phyloP scores from a whole-genome alignment of 2,888 invertebrate species.

The Drosophila longiperda region DNA sequence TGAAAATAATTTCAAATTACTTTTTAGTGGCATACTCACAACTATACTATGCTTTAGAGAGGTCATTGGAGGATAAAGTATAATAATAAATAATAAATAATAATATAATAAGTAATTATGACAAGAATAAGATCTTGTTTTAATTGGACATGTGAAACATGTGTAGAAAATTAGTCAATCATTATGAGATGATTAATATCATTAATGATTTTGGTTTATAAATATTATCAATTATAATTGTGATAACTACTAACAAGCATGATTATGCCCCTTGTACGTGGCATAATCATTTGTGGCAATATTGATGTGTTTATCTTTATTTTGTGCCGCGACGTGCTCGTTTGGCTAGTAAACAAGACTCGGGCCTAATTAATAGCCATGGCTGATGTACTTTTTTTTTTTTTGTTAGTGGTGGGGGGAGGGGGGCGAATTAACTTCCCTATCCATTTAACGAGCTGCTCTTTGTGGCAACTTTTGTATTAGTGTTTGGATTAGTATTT shows the following conservation, averaged over 20 bases:
- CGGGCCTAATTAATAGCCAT: constrained; percentile 38
- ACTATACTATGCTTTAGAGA: neutral
- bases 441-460: constrained; percentile 33
- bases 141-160: neutral
- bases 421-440: neutral
- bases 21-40: neutral
- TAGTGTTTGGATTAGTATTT: constrained; percentile 10
- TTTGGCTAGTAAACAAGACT: constrained; percentile 35
- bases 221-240: constrained; percentile 7
- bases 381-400: constrained; percentile 11
- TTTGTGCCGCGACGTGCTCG: constrained; percentile 18
- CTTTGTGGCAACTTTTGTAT: constrained; percentile 24
- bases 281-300: constrained; percentile 17
- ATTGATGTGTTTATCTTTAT: constrained; percentile 13
- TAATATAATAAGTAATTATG: neutral
- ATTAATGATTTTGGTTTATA: constrained; percentile 6
- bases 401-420: too few relatives aligned
- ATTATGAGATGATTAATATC: neutral
- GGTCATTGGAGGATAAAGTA: neutral
- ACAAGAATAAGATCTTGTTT: neutral
- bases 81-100: neutral
- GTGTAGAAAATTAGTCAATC: neutral
- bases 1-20: neutral
- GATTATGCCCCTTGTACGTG: constrained; percentile 20
- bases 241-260: constrained; percentile 14